A percentile compares a stretch with the other conserved stretches of the same genome.
Conservation (phyloP, 1,140 invertebrate genomes). For the Drosophila gunungcola region DNA sequence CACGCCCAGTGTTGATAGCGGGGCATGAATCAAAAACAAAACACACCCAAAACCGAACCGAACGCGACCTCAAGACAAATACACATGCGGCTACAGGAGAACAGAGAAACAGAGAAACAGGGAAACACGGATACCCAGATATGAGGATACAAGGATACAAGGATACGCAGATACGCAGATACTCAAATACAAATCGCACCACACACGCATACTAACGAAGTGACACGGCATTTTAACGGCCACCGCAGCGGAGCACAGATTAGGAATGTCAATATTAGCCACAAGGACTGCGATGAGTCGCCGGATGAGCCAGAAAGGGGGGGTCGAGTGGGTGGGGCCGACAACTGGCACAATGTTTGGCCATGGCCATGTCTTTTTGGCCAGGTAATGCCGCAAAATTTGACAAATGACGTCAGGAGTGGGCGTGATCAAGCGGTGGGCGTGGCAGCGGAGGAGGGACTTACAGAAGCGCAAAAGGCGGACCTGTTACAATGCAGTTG, state of each 20-base stretch:
- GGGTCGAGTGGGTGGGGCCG: constrained; percentile 17
- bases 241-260: constrained; percentile 69
- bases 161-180: constrained; percentile 29
- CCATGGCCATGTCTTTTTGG: constrained; percentile 31
- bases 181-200: constrained; percentile 63
- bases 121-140: constrained; percentile 12
- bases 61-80: constrained; percentile 44
- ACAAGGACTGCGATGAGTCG: constrained; percentile 47
- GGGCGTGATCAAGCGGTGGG: constrained; percentile 34
- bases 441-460: background rate
- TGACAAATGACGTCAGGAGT: constrained; percentile 76
- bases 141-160: constrained; percentile 10
- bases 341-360: constrained; percentile 42
- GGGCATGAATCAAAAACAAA: constrained; percentile 75
- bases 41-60: constrained; percentile 62
- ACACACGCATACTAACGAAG: constrained; percentile 81
- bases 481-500: constrained; percentile 54
- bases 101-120: constrained; percentile 10
- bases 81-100: constrained; percentile 24
- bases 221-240: constrained; percentile 81
- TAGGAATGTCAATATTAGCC: constrained; percentile 82
- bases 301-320: constrained; percentile 10
- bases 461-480: constrained; percentile 47
- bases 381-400: constrained; percentile 48
- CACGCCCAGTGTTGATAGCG: constrained; percentile 76